Percentiles rank a stretch among this genome's conserved stretches.
These are phyloP conservation scores for Mythimna impura DNA, from an alignment of 2,888 invertebrate species.

Conservation along the genomic window DNA sequence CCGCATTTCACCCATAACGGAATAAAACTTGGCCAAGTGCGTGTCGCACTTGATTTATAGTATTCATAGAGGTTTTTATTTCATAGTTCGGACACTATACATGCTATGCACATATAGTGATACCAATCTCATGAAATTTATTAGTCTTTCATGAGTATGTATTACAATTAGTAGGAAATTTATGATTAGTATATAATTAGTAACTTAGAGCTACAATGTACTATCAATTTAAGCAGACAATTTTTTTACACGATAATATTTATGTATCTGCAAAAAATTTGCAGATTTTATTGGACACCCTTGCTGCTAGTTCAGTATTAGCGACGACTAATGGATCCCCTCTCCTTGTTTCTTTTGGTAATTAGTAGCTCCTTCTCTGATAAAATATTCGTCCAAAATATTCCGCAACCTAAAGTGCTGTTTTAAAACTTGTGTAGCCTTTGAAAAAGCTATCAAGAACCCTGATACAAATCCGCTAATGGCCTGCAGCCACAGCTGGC, in stretches of 20 bases:
- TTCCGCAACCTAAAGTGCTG: neutral
- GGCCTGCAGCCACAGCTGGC: conserved; percentile 40
- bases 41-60: conserved; percentile 37
- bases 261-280: neutral
- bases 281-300: neutral
- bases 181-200: neutral
- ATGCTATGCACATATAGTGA: conserved; percentile 1
- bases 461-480: conserved; percentile 47
- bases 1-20: conserved; percentile 46
- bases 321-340: neutral
- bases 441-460: conserved; percentile 26
- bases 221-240: neutral
- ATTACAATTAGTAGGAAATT: neutral
- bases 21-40: conserved; percentile 47
- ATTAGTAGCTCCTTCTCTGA: no score
- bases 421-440: neutral
- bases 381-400: neutral
- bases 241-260: no score
- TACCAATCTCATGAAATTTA: neutral
- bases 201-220: neutral
- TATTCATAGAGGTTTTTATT: conserved; percentile 20
- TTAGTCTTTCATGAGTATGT: neutral
- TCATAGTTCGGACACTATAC: conserved; percentile 4
- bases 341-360: neutral
- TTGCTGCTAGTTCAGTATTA: neutral